A percentile compares a stretch with the other conserved stretches of the same genome.
Conservation (phyloP, 1,140 invertebrate species). For the Atta texana region DNA sequence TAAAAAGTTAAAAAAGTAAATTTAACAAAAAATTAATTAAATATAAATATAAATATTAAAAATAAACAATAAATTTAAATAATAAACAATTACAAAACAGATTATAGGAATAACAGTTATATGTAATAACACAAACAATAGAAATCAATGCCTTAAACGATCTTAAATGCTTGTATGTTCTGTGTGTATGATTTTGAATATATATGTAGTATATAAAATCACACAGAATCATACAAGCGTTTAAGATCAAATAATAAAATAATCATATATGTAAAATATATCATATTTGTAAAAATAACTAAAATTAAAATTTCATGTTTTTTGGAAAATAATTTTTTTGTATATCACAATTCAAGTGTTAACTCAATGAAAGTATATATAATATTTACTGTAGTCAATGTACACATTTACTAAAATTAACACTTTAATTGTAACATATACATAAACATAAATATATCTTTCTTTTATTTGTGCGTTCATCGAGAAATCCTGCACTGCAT, state of each 20-base stretch:
- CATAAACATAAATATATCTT: background rate
- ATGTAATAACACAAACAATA: too few relatives aligned
- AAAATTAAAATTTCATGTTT: background rate
- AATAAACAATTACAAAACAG: too few relatives aligned
- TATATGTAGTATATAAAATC: too few relatives aligned
- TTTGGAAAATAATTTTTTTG: background rate
- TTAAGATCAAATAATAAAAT: background rate
- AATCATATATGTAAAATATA: background rate
- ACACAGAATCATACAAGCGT: too few relatives aligned
- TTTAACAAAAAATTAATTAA: background rate
- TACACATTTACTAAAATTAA: too few relatives aligned
- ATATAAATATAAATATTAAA: background rate
- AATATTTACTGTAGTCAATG: too few relatives aligned
- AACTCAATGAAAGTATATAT: too few relatives aligned
- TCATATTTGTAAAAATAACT: background rate
- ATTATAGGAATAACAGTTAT: too few relatives aligned
- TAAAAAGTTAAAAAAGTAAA: background rate
- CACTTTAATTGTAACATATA: too few relatives aligned
- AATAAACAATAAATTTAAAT: background rate
- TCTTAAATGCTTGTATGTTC: too few relatives aligned
- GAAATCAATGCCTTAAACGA: too few relatives aligned
- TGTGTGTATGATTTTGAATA: too few relatives aligned
- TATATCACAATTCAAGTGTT: background rate
- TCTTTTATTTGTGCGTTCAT: slow-evolving; percentile 15
- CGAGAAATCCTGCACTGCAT: slow-evolving; percentile 1